These are phyloP conservation scores for Musca domestica DNA, from an alignment of 1,140 invertebrate species.

Conservation along the genomic window DNA sequence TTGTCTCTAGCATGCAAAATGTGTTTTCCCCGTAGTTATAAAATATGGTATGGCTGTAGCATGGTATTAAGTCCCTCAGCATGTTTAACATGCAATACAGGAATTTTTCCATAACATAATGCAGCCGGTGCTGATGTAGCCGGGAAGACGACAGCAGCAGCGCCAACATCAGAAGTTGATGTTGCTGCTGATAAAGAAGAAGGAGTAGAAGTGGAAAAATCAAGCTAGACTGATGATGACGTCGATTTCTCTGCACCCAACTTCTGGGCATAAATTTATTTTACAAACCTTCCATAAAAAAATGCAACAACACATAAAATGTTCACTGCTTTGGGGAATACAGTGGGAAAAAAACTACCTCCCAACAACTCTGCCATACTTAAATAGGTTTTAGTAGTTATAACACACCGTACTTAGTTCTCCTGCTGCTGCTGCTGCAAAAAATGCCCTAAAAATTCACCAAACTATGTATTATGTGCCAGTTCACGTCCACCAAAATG, in stretches of 20 bases:
- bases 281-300: background rate
- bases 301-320: too few species aligned
- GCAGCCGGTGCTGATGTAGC: background rate
- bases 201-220: too few species aligned
- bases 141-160: background rate
- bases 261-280: background rate
- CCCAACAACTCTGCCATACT: too few species aligned
- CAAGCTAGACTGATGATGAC: background rate
- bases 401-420: too few species aligned
- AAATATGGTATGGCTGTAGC: background rate
- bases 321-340: too few species aligned
- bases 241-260: background rate
- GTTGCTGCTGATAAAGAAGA: too few species aligned
- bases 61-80: background rate
- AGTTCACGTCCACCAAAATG: background rate
- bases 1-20: background rate
- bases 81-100: conserved; percentile 11
- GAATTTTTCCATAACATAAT: background rate
- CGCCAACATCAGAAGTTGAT: too few species aligned
- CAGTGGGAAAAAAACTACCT: too few species aligned
- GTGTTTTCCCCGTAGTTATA: background rate
- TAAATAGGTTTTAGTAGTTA: too few species aligned
- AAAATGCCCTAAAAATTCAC: too few species aligned
- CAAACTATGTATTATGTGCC: background rate
- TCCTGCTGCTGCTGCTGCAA: too few species aligned